phyloP scores from a whole-genome alignment of 2,797 vertebrate species.

The Hippopotamyrus pictus region DNA sequence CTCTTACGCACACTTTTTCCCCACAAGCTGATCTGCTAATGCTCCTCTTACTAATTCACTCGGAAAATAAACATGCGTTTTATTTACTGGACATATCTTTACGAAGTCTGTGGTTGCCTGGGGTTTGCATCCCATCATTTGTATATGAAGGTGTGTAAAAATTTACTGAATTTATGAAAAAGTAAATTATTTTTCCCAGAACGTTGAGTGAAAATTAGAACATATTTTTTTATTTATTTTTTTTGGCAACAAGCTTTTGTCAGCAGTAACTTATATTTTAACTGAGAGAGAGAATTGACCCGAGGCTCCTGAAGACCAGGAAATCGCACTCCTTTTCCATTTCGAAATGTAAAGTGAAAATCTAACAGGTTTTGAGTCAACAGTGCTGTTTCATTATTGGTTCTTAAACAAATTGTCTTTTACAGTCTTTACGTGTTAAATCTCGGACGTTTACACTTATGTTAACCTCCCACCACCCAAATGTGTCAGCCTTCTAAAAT shows the following conservation, averaged over 20 bases:
- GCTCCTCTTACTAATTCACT: neutral
- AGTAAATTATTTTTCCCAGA: conserved; percentile 1
- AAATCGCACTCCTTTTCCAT: neutral
- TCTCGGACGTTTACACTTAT: neutral
- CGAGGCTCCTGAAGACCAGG: neutral
- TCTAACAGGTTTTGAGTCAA: neutral
- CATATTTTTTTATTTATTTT: neutral
- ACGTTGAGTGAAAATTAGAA: neutral
- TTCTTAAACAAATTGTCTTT: neutral
- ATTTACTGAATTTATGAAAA: neutral
- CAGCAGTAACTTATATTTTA: neutral
- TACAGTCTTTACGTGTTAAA: neutral
- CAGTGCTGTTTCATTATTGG: neutral
- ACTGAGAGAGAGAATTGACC: neutral
- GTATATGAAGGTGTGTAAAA: neutral
- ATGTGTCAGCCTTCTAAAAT: neutral
- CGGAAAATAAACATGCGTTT: conserved; percentile 1
- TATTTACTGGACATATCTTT: neutral
- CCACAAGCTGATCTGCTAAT: neutral
- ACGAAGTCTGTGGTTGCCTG: neutral
- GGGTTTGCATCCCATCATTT: neutral
- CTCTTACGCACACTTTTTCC: neutral
- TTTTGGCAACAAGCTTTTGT: neutral
- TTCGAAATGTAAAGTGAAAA: neutral
- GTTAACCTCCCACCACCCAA: neutral